A percentile compares a stretch with the other conserved stretches of the same genome.
phyloP scores from a whole-genome alignment of 2,888 invertebrate genomes.

The Copidosoma aretas region DNA sequence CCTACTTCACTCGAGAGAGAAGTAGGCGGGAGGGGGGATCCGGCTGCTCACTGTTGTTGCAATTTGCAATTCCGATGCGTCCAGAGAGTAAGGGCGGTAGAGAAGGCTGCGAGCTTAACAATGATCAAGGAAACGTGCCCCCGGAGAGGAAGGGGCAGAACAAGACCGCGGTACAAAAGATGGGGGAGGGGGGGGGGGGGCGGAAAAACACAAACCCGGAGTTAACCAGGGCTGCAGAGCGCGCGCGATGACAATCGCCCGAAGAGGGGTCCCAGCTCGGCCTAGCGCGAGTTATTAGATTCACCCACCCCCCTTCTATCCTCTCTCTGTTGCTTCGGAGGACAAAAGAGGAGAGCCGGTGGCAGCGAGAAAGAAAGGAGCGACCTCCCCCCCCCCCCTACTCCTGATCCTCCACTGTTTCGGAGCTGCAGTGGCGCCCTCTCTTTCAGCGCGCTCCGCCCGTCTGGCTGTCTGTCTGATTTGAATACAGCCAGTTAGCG shows the following conservation, averaged over 20 bases:
- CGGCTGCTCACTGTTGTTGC: not conserved
- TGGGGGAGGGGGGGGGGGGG: not conserved
- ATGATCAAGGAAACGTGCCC: conserved; percentile 25
- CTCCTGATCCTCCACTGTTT: too few species aligned
- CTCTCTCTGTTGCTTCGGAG: not conserved
- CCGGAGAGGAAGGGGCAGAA: not conserved
- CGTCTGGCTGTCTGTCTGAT: conserved; percentile 42
- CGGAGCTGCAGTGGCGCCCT: conserved; percentile 54
- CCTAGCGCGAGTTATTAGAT: not conserved
- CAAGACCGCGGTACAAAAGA: conserved; percentile 3
- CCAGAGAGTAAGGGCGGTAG: not conserved
- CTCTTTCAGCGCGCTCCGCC: conserved; percentile 43
- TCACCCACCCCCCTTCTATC: not conserved
- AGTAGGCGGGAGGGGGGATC: not conserved
- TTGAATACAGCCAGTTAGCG: conserved; percentile 62
- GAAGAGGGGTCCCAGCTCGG: not conserved
- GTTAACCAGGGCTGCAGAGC: not conserved
- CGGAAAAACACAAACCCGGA: not conserved
- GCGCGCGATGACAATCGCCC: not conserved
- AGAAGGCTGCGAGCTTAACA: too few species aligned
- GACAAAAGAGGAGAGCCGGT: not conserved
- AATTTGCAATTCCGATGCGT: conserved; percentile 21
- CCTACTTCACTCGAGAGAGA: not conserved
- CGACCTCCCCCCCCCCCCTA: conserved; percentile 46
- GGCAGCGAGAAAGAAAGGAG: conserved; percentile 34